These are phyloP conservation scores for Seriola aureovittata DNA, from an alignment of 2,113 vertebrate species.

Conservation along the genomic window DNA sequence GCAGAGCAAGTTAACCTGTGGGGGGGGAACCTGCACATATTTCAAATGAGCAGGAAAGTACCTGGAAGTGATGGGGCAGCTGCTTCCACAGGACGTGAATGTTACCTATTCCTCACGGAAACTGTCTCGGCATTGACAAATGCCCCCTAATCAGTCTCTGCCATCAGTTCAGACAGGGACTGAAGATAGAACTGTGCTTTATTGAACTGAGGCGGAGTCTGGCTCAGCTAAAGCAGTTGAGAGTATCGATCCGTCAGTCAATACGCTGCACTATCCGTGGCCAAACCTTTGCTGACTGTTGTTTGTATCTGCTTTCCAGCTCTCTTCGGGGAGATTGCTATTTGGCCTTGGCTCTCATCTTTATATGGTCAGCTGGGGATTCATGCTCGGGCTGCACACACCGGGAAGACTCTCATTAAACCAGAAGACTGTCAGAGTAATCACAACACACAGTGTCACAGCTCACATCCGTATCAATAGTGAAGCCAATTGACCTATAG, in stretches of 20 bases:
- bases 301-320: constrained; percentile 66
- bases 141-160: constrained; percentile 76
- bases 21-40: constrained; percentile 24
- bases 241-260: constrained; percentile 73
- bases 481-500: constrained; percentile 14
- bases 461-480: constrained; percentile 28
- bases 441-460: constrained; percentile 31
- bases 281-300: constrained; percentile 64
- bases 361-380: constrained; percentile 47
- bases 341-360: constrained; percentile 54
- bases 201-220: constrained; percentile 73
- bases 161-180: constrained; percentile 67
- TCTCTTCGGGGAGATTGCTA: constrained; percentile 54
- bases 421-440: constrained; percentile 51
- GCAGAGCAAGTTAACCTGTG: constrained; percentile 15
- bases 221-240: constrained; percentile 78
- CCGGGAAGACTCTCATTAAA: constrained; percentile 55
- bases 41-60: constrained; percentile 23
- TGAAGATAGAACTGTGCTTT: constrained; percentile 74
- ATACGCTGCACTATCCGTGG: constrained; percentile 69
- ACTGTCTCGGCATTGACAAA: constrained; percentile 72
- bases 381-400: constrained; percentile 15
- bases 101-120: constrained; percentile 36
- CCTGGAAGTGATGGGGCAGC: constrained; percentile 5
- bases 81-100: constrained; percentile 37